These are phyloP conservation scores for Molorchus minor DNA, from an alignment of 2,888 invertebrate species.

Conservation along the genomic window DNA sequence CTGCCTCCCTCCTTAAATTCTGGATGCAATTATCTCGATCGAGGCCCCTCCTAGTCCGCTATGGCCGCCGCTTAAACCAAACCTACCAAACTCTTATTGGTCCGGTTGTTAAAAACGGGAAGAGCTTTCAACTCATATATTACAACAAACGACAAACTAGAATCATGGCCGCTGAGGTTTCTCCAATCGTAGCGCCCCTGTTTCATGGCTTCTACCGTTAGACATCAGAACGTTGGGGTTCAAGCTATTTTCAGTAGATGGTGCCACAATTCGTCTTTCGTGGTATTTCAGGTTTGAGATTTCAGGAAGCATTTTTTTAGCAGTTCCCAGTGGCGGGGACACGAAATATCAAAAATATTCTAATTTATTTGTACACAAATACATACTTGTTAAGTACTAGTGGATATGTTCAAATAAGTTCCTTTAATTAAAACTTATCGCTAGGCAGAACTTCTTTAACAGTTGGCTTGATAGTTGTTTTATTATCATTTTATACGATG, in stretches of 20 bases:
- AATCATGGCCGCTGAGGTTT: slow-evolving; percentile 64
- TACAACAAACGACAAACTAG: slow-evolving; percentile 58
- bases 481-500: too few relatives aligned
- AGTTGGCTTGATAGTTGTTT: too few relatives aligned
- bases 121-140: slow-evolving; percentile 55
- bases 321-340: not conserved
- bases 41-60: slow-evolving; percentile 57
- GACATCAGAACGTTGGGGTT: slow-evolving; percentile 36
- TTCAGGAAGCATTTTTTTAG: not conserved
- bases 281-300: too few relatives aligned
- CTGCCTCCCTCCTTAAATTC: slow-evolving; percentile 19
- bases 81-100: slow-evolving; percentile 53
- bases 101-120: slow-evolving; percentile 51
- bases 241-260: slow-evolving; percentile 48
- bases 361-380: too few relatives aligned
- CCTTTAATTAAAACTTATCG: too few relatives aligned
- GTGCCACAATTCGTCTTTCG: slow-evolving; percentile 39
- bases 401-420: too few relatives aligned
- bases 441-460: too few relatives aligned
- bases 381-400: too few relatives aligned
- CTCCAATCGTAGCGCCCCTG: slow-evolving; percentile 60
- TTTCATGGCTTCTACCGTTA: slow-evolving; percentile 47
- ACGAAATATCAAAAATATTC: too few relatives aligned
- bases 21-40: slow-evolving; percentile 42
- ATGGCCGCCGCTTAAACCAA: slow-evolving; percentile 56